Evolutionary conservation across 2,113 vertebrate species (phyloP).

Genomic region (Calonectris borealis): DNA sequence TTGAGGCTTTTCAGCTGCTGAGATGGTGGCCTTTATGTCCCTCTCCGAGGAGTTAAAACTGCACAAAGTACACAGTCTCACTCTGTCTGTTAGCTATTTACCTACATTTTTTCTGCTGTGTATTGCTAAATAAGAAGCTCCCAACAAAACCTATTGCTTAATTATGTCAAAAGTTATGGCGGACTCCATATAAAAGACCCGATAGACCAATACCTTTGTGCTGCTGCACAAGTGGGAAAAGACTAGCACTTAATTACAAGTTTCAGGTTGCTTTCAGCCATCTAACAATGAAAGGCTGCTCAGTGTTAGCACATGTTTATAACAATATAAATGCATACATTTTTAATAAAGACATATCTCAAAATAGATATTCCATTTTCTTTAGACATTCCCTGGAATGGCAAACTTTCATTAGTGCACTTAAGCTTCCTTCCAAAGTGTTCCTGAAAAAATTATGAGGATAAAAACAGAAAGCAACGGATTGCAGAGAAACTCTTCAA

Average conservation of each 20-base stretch:
- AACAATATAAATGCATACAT: accelerated
- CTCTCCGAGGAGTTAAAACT: not conserved
- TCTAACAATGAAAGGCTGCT: not conserved
- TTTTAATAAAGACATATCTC: not conserved
- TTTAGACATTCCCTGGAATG: not conserved
- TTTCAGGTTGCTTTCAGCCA: not conserved
- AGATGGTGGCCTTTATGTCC: not conserved
- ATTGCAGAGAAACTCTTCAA: not conserved
- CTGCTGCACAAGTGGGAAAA: not conserved
- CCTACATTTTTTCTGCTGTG: accelerated
- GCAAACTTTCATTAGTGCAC: not conserved
- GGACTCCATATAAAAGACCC: not conserved
- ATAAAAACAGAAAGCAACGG: not conserved
- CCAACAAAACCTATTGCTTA: not conserved
- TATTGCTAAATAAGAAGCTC: not conserved
- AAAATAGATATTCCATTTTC: not conserved
- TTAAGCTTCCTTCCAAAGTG: not conserved
- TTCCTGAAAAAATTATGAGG: not conserved
- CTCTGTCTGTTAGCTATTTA: not conserved
- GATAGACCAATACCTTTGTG: not conserved
- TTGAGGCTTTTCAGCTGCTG: not conserved
- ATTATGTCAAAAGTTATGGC: not conserved
- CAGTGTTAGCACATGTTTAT: not conserved
- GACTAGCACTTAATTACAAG: not conserved
- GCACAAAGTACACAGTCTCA: not conserved